Evolutionary conservation across 1,140 invertebrate genomes (phyloP), one percentile per base, ranked within the genome.

Genomic region (Drosophila persimilis): DNA sequence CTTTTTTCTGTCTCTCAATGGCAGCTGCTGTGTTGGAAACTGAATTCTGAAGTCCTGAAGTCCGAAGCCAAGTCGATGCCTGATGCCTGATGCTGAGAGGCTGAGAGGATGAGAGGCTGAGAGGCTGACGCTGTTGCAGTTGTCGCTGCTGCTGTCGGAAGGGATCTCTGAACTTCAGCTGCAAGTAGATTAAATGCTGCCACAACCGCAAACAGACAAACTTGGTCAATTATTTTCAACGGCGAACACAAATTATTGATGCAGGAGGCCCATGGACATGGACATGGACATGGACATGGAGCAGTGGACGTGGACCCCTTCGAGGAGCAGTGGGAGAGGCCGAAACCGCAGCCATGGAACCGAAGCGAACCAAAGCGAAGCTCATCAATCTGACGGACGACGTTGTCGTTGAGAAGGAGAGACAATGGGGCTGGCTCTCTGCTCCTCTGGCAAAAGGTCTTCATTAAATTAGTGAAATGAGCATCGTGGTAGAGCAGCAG

Each of bases 161-260:
- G 35, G 45, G 46, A 39, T 39, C 35, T 39, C 35, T 39, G 53
- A 65, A 48, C 60, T 64, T 66, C 47, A 72, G 69, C 80, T 76
- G 83, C 83, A 83, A 89, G 84, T 84, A 88, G 79, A 89, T 88
- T 88, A 88, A 89, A 88, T 88, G 83, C 75, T 88, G 83, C 75
- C 79, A 70, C 75, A 84, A 83, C 83, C 84, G 79, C 84, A 88
- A 88, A 89, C 79, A 89, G 84, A 88, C 84, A 83, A 88, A 88
- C 83, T 89, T 88, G 84, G 83, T 88, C 83, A 88, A 88, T 88
- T 88, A 88, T 88, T 88, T 88, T 89, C 75, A 88, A 89, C 84
- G 67, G 84, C 83, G 83, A 74, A 89, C 83, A 88, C 83, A 88
- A 88, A 88, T 88, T 88, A 88, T 88, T 88, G 83, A 88, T 88